phyloP scores from a whole-genome alignment of 2,797 vertebrate genomes.

The Tauraco hartlaubi region DNA sequence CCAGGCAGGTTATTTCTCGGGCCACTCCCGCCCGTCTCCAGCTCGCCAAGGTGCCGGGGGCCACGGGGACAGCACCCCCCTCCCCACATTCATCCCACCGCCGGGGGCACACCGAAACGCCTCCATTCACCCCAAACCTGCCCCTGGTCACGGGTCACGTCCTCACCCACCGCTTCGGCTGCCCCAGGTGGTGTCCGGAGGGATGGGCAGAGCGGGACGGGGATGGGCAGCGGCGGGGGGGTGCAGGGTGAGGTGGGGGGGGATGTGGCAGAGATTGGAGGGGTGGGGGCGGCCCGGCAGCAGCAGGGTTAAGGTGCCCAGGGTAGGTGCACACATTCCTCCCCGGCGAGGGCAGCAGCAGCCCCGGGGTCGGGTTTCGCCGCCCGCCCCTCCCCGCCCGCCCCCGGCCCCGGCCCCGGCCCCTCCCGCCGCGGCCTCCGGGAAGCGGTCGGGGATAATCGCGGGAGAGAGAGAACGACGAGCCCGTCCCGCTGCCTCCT shows the following conservation, averaged over 20 bases:
- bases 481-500: not conserved
- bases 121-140: not conserved
- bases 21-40: not conserved
- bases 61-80: not conserved
- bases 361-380: conserved; percentile 34
- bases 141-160: not conserved
- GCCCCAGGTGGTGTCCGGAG: not conserved
- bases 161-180: not conserved
- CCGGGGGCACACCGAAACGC: not conserved
- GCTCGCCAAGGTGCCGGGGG: not conserved
- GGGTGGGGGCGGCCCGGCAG: not conserved
- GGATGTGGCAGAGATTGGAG: not conserved
- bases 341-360: not conserved
- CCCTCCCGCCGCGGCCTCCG: not conserved
- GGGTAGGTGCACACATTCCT: conserved; percentile 51
- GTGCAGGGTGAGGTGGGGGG: too few relatives aligned
- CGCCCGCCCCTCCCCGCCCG: not conserved
- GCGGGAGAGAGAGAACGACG: not conserved
- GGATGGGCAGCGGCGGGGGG: too few relatives aligned
- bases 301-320: conserved; percentile 3
- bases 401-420: not conserved
- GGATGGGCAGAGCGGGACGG: not conserved
- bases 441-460: too few relatives aligned
- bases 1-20: not conserved
- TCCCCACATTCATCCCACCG: not conserved